phyloP scores from a whole-genome alignment of 2,888 invertebrate species.

The Drosophila stalkeri region DNA sequence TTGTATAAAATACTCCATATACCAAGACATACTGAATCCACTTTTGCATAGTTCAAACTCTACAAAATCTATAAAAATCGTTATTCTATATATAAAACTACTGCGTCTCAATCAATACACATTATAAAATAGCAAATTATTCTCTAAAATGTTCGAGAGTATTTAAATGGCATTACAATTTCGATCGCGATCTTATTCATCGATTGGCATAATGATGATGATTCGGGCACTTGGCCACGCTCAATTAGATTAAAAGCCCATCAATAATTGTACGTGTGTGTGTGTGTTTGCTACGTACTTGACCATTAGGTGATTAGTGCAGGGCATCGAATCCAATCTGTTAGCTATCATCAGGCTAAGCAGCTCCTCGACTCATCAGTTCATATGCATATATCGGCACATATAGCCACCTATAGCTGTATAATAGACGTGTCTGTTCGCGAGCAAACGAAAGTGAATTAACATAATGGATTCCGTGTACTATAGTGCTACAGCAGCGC shows the following conservation, averaged over 20 bases:
- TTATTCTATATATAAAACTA: neutral
- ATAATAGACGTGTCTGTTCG: constrained; percentile 10
- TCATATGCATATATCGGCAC: neutral
- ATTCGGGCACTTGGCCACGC: constrained; percentile 49
- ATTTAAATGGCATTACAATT: constrained; percentile 30
- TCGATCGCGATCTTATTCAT: constrained; percentile 36
- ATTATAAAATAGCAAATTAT: neutral
- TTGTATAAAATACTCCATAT: no score
- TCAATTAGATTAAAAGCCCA: constrained; percentile 75
- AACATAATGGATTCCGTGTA: constrained; percentile 67
- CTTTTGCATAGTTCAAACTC: neutral
- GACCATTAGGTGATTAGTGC: constrained; percentile 46
- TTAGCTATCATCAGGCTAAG: neutral
- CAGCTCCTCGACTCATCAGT: neutral
- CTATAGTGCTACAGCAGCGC: constrained; percentile 13
- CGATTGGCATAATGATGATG: constrained; percentile 33
- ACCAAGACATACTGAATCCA: no score
- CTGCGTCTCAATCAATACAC: neutral
- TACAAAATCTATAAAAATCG: neutral
- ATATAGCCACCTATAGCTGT: neutral
- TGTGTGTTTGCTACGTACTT: constrained; percentile 2
- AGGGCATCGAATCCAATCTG: constrained; percentile 9
- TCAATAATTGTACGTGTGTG: constrained; percentile 19
- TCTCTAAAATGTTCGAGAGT: neutral
- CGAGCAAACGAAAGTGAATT: constrained; percentile 65